These are phyloP conservation scores for Rousettus madagascariensis DNA, from an alignment of 2,797 vertebrate genomes.

Conservation along the genomic window DNA sequence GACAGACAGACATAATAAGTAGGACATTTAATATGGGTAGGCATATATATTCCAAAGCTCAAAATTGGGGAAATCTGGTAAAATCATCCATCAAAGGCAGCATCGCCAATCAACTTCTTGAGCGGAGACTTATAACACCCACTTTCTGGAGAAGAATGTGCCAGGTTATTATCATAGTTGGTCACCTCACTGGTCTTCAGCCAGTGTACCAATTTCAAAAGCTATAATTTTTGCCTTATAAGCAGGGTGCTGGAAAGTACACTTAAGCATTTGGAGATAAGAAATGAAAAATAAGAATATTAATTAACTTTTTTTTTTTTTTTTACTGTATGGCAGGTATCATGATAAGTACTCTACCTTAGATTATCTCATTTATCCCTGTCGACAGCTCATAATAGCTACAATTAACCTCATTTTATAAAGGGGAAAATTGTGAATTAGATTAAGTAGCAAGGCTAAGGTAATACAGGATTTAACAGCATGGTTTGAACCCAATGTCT, in stretches of 20 bases:
- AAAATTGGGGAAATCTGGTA: background rate
- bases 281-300: background rate
- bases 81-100: background rate
- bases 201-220: background rate
- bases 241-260: background rate
- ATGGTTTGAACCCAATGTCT: background rate
- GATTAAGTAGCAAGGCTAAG: background rate
- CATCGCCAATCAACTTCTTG: background rate
- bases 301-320: no score
- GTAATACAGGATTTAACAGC: background rate
- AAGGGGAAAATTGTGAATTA: background rate
- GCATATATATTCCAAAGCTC: background rate
- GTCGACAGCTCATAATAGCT: background rate
- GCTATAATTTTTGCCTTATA: background rate
- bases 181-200: background rate
- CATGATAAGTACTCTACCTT: background rate
- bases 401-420: background rate
- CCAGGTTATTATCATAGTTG: background rate
- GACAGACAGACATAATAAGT: background rate
- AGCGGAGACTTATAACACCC: background rate
- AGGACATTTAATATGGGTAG: background rate
- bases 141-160: background rate
- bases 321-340: background rate
- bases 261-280: constrained; percentile 20
- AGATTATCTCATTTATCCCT: background rate